These are phyloP conservation scores for Abramis brama DNA, from an alignment of 2,113 vertebrate species.

Conservation along the genomic window DNA sequence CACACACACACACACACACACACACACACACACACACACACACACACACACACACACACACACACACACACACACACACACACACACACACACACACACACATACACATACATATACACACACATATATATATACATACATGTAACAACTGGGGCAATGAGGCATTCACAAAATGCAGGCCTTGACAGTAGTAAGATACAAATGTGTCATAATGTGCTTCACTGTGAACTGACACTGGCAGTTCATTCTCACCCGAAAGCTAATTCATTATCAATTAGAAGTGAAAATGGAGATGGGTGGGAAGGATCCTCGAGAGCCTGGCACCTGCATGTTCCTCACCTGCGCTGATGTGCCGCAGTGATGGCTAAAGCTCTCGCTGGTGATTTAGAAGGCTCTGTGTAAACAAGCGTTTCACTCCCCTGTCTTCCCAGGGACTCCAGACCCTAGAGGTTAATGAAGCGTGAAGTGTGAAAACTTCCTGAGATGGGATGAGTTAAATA, in stretches of 20 bases:
- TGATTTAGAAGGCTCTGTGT: conserved; percentile 73
- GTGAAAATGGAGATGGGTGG: conserved; percentile 59
- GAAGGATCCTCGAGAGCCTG: conserved; percentile 50
- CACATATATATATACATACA: too few relatives aligned
- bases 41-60: too few relatives aligned
- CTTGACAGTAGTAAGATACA: not conserved
- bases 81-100: too few relatives aligned
- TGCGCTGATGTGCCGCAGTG: conserved; percentile 53
- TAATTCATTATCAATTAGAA: conserved; percentile 61
- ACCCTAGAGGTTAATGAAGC: conserved; percentile 92
- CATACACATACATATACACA: too few relatives aligned
- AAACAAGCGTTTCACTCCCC: conserved; percentile 71
- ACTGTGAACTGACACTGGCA: conserved; percentile 41
- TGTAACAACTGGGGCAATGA: not conserved
- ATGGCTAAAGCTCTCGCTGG: conserved; percentile 69
- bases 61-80: too few relatives aligned
- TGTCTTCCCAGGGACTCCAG: conserved; percentile 86
- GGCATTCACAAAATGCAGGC: not conserved
- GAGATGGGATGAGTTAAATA: conserved; percentile 85
- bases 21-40: too few relatives aligned
- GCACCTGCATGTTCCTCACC: conserved; percentile 55
- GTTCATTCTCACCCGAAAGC: conserved; percentile 55
- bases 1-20: too few relatives aligned
- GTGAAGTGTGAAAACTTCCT: conserved; percentile 98
- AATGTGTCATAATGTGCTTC: not conserved